phyloP scores from a whole-genome alignment of 2,113 vertebrate species.

The Petrocephalus microphthalmus region DNA sequence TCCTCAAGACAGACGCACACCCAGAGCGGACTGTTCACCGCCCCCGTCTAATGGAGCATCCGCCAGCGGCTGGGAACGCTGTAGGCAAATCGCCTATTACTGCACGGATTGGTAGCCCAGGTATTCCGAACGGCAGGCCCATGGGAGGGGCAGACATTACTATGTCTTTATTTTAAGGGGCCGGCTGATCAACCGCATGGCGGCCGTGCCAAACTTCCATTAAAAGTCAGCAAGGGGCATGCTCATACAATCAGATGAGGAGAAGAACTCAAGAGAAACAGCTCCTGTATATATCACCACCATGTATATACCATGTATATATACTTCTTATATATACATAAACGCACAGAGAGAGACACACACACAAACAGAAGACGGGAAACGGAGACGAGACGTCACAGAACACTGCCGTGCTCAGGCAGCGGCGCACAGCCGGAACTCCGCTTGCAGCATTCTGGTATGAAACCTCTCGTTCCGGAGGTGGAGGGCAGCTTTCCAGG shows the following conservation, averaged over 20 bases:
- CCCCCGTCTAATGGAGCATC: not conserved
- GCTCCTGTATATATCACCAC: slow-evolving; percentile 8
- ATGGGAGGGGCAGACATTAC: not conserved
- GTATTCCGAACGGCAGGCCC: not conserved
- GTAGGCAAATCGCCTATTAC: not conserved
- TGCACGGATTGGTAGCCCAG: not conserved
- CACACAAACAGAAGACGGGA: not conserved
- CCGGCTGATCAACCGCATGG: not conserved
- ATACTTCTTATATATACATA: slow-evolving; percentile 15
- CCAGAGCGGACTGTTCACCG: not conserved
- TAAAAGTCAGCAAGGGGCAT: not conserved
- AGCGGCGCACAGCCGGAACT: not conserved
- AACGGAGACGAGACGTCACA: not conserved
- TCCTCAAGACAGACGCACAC: not conserved
- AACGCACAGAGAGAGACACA: not conserved
- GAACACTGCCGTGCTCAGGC: not conserved
- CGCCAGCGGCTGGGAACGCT: not conserved
- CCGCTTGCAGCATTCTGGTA: not conserved
- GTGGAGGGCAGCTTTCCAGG: not conserved
- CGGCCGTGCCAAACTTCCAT: not conserved
- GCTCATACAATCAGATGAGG: slow-evolving; percentile 10
- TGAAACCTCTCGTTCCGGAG: not conserved
- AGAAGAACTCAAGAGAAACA: not conserved
- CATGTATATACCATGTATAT: slow-evolving; percentile 21
- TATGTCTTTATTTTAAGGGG: not conserved